phyloP scores from a whole-genome alignment of 2,888 invertebrate species.

The Acleris laterana region DNA sequence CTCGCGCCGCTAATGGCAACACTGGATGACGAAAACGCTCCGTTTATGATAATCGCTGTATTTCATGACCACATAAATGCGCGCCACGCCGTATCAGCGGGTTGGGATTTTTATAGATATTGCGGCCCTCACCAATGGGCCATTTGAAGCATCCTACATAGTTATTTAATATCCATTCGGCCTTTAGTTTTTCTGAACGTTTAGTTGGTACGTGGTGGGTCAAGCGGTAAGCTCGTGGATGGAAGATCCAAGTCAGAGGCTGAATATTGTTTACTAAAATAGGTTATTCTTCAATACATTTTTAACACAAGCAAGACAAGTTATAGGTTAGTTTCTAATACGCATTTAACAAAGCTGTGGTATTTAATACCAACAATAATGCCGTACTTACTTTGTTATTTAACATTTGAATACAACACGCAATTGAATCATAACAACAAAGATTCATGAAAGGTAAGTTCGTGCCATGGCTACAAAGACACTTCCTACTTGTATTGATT shows the following conservation, averaged over 20 bases:
- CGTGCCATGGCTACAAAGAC: too few relatives aligned
- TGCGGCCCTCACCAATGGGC: slow-evolving; percentile 41
- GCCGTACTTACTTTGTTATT: too few relatives aligned
- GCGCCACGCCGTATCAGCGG: slow-evolving; percentile 47
- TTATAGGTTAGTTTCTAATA: too few relatives aligned
- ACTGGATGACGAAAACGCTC: slow-evolving; percentile 69
- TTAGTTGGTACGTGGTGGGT: slow-evolving; percentile 12
- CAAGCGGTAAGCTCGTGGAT: not conserved
- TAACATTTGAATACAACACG: not conserved
- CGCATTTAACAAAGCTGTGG: too few relatives aligned
- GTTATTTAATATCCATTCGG: slow-evolving; percentile 33
- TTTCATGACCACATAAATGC: slow-evolving; percentile 69
- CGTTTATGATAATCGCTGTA: slow-evolving; percentile 77
- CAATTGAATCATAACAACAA: not conserved
- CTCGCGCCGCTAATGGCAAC: slow-evolving; percentile 56
- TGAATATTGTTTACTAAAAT: not conserved
- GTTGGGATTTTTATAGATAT: slow-evolving; percentile 57
- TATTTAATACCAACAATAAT: too few relatives aligned
- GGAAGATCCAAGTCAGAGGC: not conserved
- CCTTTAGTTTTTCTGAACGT: slow-evolving; percentile 29
- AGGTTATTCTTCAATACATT: not conserved
- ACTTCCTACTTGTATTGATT: too few relatives aligned
- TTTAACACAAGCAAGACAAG: too few relatives aligned
- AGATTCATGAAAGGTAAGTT: too few relatives aligned
- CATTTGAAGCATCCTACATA: slow-evolving; percentile 34